These are phyloP conservation scores for Brevimyrus niger DNA, from an alignment of 2,113 vertebrate genomes.

Conservation along the genomic window DNA sequence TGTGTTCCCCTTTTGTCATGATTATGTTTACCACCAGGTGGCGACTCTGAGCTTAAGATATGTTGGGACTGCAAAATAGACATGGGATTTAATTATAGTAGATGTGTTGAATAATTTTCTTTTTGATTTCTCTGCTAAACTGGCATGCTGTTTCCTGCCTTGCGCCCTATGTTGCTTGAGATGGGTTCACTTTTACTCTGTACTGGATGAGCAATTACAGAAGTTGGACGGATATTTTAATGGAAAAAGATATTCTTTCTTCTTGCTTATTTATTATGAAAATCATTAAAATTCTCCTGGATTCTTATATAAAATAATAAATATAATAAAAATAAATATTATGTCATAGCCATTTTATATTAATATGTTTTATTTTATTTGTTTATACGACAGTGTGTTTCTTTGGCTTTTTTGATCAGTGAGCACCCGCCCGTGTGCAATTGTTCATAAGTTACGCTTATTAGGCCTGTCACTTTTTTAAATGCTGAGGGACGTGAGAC, in stretches of 20 bases:
- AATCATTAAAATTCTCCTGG: background rate
- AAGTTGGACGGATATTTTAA: background rate
- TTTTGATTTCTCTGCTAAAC: background rate
- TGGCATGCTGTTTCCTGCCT: background rate
- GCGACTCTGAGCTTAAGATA: background rate
- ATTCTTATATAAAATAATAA: background rate
- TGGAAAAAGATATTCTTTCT: background rate
- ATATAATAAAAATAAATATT: background rate
- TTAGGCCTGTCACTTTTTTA: background rate
- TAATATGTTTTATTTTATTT: background rate
- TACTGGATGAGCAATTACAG: background rate
- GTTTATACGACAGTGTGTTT: background rate
- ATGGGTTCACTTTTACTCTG: background rate
- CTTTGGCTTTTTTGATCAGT: background rate
- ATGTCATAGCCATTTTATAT: background rate
- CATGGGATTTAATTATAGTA: background rate
- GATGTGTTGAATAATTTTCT: background rate
- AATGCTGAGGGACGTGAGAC: background rate
- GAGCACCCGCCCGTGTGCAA: background rate
- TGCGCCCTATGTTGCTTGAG: background rate
- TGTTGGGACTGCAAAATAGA: background rate
- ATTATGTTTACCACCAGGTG: background rate
- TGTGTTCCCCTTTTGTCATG: background rate
- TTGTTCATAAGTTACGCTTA: background rate
- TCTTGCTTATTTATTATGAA: background rate